phyloP scores from a whole-genome alignment of 2,888 invertebrate genomes.

The Criorhina ranunculi region DNA sequence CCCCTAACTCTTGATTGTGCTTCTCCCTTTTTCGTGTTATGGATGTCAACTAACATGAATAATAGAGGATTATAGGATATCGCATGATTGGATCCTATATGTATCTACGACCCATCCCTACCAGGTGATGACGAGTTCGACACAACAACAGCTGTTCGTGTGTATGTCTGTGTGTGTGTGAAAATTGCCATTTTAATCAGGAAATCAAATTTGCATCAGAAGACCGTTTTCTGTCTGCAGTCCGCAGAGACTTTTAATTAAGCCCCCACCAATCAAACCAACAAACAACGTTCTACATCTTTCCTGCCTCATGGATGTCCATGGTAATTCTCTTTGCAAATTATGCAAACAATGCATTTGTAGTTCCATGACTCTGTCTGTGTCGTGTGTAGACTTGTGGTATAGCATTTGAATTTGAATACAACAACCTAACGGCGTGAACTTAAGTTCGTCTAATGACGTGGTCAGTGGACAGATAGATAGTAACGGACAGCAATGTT shows the following conservation, averaged over 20 bases:
- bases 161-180: conserved; percentile 30
- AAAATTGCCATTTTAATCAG: conserved; percentile 56
- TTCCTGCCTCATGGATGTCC: neutral
- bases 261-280: conserved; percentile 24
- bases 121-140: conserved; percentile 27
- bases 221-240: conserved; percentile 35
- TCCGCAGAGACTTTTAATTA: conserved; percentile 37
- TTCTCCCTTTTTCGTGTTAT: neutral
- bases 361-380: conserved; percentile 30
- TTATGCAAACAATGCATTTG: conserved; percentile 69
- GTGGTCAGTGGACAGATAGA: conserved; percentile 22
- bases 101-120: neutral
- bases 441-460: conserved; percentile 32
- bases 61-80: conserved; percentile 43
- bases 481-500: neutral
- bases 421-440: neutral
- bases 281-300: neutral
- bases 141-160: conserved; percentile 47
- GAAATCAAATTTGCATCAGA: conserved; percentile 71
- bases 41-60: conserved; percentile 41
- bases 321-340: conserved; percentile 39
- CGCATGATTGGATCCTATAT: conserved; percentile 48
- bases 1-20: conserved; percentile 2
- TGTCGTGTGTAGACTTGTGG: neutral
- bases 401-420: conserved; percentile 13